These are phyloP conservation scores for Himantopus leucocephalus DNA, from an alignment of 2,113 vertebrate species.

Conservation along the genomic window DNA sequence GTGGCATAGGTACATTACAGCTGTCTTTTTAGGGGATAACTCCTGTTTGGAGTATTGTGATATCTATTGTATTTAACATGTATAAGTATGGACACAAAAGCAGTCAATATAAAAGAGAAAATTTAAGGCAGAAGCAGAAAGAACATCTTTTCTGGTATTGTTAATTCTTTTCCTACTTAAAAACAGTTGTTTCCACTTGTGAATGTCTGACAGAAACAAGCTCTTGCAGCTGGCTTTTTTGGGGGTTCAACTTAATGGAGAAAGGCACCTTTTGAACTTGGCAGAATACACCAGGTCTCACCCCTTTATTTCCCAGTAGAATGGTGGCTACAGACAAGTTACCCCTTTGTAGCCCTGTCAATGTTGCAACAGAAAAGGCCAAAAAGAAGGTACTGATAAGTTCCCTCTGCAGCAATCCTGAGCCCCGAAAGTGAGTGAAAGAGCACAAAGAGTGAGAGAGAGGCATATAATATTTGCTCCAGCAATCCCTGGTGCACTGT, in stretches of 20 bases:
- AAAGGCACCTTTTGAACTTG: background rate
- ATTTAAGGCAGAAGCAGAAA: background rate
- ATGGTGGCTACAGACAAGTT: background rate
- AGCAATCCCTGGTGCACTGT: background rate
- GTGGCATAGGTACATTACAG: background rate
- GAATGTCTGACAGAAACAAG: background rate
- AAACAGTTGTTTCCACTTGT: background rate
- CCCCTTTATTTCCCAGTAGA: background rate
- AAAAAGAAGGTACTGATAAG: background rate
- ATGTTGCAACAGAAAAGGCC: background rate
- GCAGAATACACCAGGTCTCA: background rate
- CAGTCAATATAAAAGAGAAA: background rate
- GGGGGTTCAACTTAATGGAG: background rate
- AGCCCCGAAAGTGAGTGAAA: background rate
- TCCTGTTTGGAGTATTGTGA: background rate
- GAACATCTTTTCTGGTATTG: background rate
- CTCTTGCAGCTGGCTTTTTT: background rate
- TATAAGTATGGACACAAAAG: background rate
- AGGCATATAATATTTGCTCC: background rate
- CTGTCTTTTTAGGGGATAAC: background rate
- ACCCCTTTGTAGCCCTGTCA: background rate
- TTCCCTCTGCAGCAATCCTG: background rate
- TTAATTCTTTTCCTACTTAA: background rate
- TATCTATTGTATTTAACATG: background rate
- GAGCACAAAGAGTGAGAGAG: background rate